Conservation (phyloP, 2,797 vertebrate genomes). For the Melanogrammus aeglefinus region DNA sequence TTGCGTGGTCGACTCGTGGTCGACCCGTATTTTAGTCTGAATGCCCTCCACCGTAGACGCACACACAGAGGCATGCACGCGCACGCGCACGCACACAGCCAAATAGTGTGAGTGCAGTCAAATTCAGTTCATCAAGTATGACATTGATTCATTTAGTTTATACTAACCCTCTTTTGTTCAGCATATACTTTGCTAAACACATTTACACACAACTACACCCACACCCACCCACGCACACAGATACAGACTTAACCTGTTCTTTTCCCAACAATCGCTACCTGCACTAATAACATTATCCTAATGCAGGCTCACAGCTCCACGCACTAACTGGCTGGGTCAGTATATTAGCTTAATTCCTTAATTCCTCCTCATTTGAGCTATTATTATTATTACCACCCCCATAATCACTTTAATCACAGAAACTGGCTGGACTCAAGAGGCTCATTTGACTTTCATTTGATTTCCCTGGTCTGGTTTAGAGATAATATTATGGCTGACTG, state of each 20-base stretch:
- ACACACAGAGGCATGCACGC: not conserved
- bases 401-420: slow-evolving; percentile 67
- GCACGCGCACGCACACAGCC: too few species aligned
- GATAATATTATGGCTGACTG: slow-evolving; percentile 35
- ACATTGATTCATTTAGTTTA: too few species aligned
- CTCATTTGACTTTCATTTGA: slow-evolving; percentile 33
- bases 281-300: slow-evolving; percentile 52
- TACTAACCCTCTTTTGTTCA: too few species aligned
- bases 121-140: too few species aligned
- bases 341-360: slow-evolving; percentile 54
- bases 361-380: slow-evolving; percentile 65
- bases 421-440: slow-evolving; percentile 53
- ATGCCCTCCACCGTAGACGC: slow-evolving; percentile 3
- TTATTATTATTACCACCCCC: slow-evolving; percentile 58
- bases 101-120: too few species aligned
- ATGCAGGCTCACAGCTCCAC: slow-evolving; percentile 56
- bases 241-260: not conserved
- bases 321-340: slow-evolving; percentile 36
- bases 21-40: not conserved
- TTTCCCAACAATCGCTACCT: not conserved
- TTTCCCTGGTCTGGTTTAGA: not conserved
- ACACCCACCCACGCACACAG: not conserved
- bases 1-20: too few species aligned
- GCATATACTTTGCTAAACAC: not conserved
- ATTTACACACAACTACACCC: slow-evolving; percentile 7